Evolutionary conservation across 2,797 vertebrate species (phyloP), one percentile per base, ranked within the genome.

Genomic region (Parambassis ranga): DNA sequence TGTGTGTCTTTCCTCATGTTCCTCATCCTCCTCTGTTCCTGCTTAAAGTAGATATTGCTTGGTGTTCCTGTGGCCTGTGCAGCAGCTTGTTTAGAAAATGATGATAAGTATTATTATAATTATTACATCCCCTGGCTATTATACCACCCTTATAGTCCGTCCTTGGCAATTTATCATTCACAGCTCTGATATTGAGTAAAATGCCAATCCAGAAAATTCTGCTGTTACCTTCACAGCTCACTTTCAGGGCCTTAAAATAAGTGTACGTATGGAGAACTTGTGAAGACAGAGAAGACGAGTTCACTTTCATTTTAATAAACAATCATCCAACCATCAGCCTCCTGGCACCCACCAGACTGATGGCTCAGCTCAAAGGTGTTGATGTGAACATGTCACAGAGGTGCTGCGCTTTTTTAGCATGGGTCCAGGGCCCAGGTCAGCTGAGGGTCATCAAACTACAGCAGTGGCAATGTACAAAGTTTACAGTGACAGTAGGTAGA

Each of bases 191-290:
- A 91, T 90, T 84, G 90, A 86, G 75, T 65, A 58, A 73, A 60
- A 43, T 90, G 90, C 70, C 89, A 70, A 84, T 86, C 46, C 67
- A 71, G 69, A n/a, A 80, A 86, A 88, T 88, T 48, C 31, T 47
- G n/a, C 68, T 14, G 58, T 77, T 88, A 82, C 84, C 79, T 87
- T 84, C 72, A 46, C 49, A 60, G 47, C 63, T 84, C 69, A 79
- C 82, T 90, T 82, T 82, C 83, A 75, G 75, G 69, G 71, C 66
- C 74, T 75, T 69, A 67, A 61, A 8, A 81, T 84, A 79, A 59
- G 39, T 60, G 55, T 16, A 41, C 26, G 46, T 79, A 73, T 74
- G 35, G 68, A 59, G 27, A 65, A 65, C 51, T 56, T 64, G 69
- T 83, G 76, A 75, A 73, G 58, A 64, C 65, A 39, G 6, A 50